Evolutionary conservation across 2,113 vertebrate species (phyloP), one percentile per base, ranked within the genome.

Genomic region (Mugil cephalus): DNA sequence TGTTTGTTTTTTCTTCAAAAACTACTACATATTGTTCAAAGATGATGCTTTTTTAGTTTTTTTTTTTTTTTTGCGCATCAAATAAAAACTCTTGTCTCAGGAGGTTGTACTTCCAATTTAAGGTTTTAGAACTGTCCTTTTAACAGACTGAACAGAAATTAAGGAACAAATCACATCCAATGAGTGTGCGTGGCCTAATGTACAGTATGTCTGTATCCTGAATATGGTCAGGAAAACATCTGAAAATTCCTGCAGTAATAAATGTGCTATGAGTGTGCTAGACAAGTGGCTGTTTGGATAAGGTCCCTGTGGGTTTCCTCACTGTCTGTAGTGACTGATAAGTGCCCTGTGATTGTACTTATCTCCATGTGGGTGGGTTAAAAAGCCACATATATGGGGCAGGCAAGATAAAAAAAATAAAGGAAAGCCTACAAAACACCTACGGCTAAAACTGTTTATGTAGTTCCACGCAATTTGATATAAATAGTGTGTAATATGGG

Each of bases 401-500:
- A 50, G 15, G 42, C 18, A 4, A 80, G 70, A 75, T 73, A 59
- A 70, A 68, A 51, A 71, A 64, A 46, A 67, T 24, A n/a, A 38
- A 38, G 60, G 58, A 58, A 52, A 15, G 12, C 64, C 34, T 43
- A 18, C 68, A 85, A 81, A 85, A 81, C 69, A 85, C 81, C 63
- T 77, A 73, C 58, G 59, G 76, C 73, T 63, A 74, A 46, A 59
- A 73, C 56, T 88, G 88, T 91, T 91, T 88, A 88, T 89, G 74
- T 80, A 81, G 86, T 92, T 92, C 80, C 77, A 74, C 66, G 4
- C 82, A 82, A 88, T 91, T 91, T 67, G 69, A 77, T 79, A 39
- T 90, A 85, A 91, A 92, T 87, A 83, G 87, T 83, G 73, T 81
- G 83, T 91, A 89, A 88, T 61, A 83, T 80, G 80, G 84, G 75